Percentiles rank a stretch among this genome's conserved stretches.
Conservation (phyloP, 2,113 vertebrate species). For the Podilymbus podiceps region DNA sequence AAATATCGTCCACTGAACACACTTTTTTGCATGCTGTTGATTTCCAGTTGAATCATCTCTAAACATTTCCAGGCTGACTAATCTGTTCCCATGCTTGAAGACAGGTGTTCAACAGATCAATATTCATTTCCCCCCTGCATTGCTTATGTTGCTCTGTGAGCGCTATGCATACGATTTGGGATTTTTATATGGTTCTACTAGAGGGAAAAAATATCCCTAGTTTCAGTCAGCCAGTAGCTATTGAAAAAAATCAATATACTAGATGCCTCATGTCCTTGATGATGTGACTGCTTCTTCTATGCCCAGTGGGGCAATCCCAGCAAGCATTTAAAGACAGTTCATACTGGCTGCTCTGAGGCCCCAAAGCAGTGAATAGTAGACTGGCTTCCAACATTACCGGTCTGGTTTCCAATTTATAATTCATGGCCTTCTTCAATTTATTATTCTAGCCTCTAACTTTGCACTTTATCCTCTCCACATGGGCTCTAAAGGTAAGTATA, state of each 20-base stretch:
- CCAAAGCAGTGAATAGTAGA: background rate
- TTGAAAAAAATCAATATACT: background rate
- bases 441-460: background rate
- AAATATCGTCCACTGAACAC: background rate
- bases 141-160: background rate
- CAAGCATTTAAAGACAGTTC: background rate
- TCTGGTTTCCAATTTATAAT: background rate
- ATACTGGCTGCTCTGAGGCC: background rate
- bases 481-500: background rate
- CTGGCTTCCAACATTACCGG: background rate
- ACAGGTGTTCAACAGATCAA: background rate
- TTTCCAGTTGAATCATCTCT: background rate
- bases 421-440: background rate
- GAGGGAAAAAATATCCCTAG: background rate
- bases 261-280: background rate
- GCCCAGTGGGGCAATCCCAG: background rate
- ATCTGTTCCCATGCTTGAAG: background rate
- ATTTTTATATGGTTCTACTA: background rate
- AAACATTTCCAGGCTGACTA: background rate
- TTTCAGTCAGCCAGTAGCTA: background rate
- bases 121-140: background rate
- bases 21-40: background rate
- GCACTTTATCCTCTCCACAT: background rate
- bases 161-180: background rate
- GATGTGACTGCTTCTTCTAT: background rate